phyloP scores from a whole-genome alignment of 2,113 vertebrate species.

The Leuciscus idus region DNA sequence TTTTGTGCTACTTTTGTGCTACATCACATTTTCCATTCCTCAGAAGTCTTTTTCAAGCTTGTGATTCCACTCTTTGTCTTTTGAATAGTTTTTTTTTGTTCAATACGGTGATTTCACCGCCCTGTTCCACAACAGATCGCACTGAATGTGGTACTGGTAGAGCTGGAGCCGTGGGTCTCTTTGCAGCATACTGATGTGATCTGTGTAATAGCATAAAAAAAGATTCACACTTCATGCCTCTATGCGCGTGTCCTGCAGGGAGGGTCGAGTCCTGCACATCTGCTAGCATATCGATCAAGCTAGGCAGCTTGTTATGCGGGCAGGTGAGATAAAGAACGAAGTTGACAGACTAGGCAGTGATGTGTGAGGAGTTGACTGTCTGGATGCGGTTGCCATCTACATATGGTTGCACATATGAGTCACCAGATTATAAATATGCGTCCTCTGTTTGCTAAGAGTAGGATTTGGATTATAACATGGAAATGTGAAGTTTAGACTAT shows the following conservation, averaged over 20 bases:
- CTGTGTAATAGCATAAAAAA: slow-evolving; percentile 24
- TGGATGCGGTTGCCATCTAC: neutral
- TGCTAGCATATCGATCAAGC: slow-evolving; percentile 66
- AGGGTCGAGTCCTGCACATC: slow-evolving; percentile 44
- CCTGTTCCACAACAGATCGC: slow-evolving; percentile 1
- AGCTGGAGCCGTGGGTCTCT: neutral
- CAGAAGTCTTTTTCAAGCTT: slow-evolving; percentile 10
- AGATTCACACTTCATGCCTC: slow-evolving; percentile 63
- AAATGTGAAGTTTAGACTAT: neutral
- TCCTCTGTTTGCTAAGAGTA: neutral
- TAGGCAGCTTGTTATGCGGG: slow-evolving; percentile 54
- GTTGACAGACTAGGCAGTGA: slow-evolving; percentile 62
- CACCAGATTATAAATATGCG: neutral
- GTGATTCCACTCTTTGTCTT: neutral
- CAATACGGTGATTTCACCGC: neutral
- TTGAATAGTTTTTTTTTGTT: neutral
- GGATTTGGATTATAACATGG: neutral
- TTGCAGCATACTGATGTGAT: slow-evolving; percentile 42
- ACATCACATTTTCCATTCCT: neutral
- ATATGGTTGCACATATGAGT: neutral
- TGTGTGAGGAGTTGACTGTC: slow-evolving; percentile 30
- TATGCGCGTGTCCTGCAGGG: slow-evolving; percentile 50
- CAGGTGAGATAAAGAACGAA: slow-evolving; percentile 63
- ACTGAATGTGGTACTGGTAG: slow-evolving; percentile 9
- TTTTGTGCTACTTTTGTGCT: neutral